A percentile compares a stretch with the other conserved stretches of the same genome.
phyloP scores from a whole-genome alignment of 2,888 invertebrate genomes.

The Molorchus minor region DNA sequence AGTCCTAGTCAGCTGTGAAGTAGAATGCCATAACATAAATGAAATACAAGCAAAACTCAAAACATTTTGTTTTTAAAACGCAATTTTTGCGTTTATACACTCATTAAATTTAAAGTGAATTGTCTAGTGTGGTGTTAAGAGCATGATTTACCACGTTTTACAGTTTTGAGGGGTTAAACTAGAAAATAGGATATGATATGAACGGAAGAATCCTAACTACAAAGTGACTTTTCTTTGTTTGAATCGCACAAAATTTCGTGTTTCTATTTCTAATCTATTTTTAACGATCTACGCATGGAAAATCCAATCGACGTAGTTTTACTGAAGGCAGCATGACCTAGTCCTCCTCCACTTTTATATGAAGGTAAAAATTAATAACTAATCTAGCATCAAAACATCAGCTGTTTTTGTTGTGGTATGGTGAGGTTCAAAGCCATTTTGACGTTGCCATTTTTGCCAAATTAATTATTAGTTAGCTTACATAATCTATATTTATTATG shows the following conservation, averaged over 20 bases:
- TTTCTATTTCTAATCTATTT: constrained; percentile 26
- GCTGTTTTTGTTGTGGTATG: constrained; percentile 39
- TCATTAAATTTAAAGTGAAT: too few species aligned
- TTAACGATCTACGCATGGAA: not conserved
- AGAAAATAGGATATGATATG: constrained; percentile 21
- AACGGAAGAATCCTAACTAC: constrained; percentile 29
- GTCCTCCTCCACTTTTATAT: constrained; percentile 13
- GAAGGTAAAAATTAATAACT: constrained; percentile 30
- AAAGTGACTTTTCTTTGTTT: constrained; percentile 49
- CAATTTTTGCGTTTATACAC: too few species aligned
- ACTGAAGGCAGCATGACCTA: constrained; percentile 14
- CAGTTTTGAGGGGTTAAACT: too few species aligned
- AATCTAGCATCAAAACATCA: constrained; percentile 26
- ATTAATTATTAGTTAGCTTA: not conserved
- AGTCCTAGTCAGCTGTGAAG: too few species aligned
- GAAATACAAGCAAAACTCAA: too few species aligned
- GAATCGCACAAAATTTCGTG: constrained; percentile 40
- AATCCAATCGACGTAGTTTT: constrained; percentile 2
- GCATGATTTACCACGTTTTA: too few species aligned
- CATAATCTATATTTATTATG: too few species aligned
- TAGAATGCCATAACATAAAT: too few species aligned
- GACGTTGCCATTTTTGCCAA: constrained; percentile 20
- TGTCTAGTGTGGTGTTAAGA: too few species aligned
- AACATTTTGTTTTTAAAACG: too few species aligned
- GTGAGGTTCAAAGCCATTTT: constrained; percentile 14